Base-by-base conservation (phyloP, 2,888 invertebrate species). In the Encarsia formosa region DNA sequence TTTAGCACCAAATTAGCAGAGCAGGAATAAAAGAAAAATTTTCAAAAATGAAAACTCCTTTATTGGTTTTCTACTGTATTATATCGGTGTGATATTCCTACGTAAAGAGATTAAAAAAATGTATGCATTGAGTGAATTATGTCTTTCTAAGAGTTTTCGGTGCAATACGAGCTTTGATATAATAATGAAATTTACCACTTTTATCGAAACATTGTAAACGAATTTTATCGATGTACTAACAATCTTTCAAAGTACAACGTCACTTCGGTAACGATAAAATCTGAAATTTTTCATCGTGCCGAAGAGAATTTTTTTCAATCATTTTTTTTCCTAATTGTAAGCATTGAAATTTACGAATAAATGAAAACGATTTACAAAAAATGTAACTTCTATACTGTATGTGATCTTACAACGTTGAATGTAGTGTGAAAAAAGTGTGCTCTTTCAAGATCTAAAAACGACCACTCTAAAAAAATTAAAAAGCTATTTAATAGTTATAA, bases 191-290 rank as follows among this genome's bases (percentile, higher is more conserved):
- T 13, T 15, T 26, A 41, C 39, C 49, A 11, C 32, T 19, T 39
- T 38, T 56, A 56, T 56, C 56, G 56, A 56, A 56, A 32, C 20
- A 49, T 22, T 53, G 22, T 50, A 41, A 56, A 56, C 56, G 53
- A 56, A 56, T 56, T 56, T 56, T 53, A 48, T 56, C 20, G 15
- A 56, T 50, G 40, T 47, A 43, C 26, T 43, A n/a, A 45, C 20
- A 48, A 15, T 44, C 32, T 47, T 26, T 46, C 18, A n/a, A 52
- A 15, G 34, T 34, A 41, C 44, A 48, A 38, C 4, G 32, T 42
- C 29, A 47, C 18, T 49, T 51, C 45, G 22, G 35, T 45, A 23
- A 46, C 32, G 31, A 41, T 18, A 38, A 29, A 47, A 54, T 26
- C 23, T 16, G n/a, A 22, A 41, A 16, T n/a, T 45, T 16, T 29